phyloP scores from a whole-genome alignment of 2,888 invertebrate genomes.

The Meiosimyza decipiens region DNA sequence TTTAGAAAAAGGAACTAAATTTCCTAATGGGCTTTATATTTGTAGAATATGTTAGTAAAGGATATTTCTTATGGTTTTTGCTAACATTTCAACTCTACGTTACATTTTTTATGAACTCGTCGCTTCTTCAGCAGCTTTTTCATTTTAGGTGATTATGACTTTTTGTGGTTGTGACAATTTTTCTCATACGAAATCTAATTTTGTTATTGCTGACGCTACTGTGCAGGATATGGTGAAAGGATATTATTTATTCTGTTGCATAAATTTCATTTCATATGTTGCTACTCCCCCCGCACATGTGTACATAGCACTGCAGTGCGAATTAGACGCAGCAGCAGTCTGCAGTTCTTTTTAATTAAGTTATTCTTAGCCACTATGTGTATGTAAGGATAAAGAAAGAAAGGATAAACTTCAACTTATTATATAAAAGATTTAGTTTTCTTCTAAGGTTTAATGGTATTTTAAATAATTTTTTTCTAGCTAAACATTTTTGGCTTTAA shows the following conservation, averaged over 20 bases:
- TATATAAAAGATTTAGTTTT: background rate
- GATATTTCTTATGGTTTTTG: background rate
- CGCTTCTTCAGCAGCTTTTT: background rate
- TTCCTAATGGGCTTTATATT: no score
- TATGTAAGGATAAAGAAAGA: background rate
- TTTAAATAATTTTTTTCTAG: no score
- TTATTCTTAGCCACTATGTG: background rate
- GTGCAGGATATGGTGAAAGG: background rate
- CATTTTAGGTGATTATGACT: conserved; percentile 10
- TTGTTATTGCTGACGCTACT: background rate
- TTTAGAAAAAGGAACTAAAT: no score
- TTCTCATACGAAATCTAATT: background rate
- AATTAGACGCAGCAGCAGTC: background rate
- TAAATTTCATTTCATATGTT: conserved; percentile 13
- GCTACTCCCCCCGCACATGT: no score
- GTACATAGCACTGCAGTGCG: no score
- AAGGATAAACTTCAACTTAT: background rate
- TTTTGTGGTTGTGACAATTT: conserved; percentile 19
- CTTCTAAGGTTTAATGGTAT: no score
- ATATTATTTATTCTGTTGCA: conserved; percentile 10
- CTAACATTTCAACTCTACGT: background rate
- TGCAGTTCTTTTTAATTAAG: conserved; percentile 15
- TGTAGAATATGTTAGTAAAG: background rate
- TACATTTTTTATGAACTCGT: background rate
- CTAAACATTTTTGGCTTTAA: no score